Evolutionary conservation across 2,888 invertebrate species (phyloP), one percentile per base, ranked within the genome.

Genomic region (Volucella zonaria): DNA sequence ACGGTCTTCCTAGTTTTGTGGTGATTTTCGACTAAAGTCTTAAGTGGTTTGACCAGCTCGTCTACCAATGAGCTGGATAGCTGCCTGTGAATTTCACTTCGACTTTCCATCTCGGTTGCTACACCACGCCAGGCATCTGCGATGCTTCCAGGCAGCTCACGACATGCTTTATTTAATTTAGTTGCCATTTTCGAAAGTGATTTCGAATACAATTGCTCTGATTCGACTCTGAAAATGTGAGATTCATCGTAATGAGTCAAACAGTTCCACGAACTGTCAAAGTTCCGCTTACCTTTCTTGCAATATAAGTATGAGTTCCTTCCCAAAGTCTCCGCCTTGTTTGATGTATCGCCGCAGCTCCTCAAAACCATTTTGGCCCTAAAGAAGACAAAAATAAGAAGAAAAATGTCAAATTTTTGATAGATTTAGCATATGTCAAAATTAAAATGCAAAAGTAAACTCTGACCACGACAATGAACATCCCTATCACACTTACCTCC

Each of bases 331-430:
- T 59, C 97, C 96, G 51, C 98, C 98, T 92, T 97, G 97, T 91
- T 98, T 98, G 88, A 98, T 96, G 91, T 97, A 97, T 87, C 96
- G 95, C 77, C 97, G 94, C 62, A 98, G 93, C 91, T 98, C 98
- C 89, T 98, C 98, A 92, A 98, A 98, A 38, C 98, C 97, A 92
- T 96, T 96, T 92, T 97, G 96, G 83, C 95, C 97, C 98, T 98
- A 94, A 54, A 94, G 94, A 87, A 94, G 94, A 87, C 10, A 49
- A 49, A 87, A 76, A 23, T 23, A 14, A 58, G 70, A 47, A 47
- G 14, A 11, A 2, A 6, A 45, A 51, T 18, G 11, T 78, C 14
- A 75, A 3, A 12, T 51, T 18, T 11, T 58, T 14, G 11, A 45
- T 6, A 31, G 6, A 6, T 31, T 31, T 31, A 6, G 43, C n/a